Evolutionary conservation across 2,888 invertebrate genomes (phyloP).

Genomic region (Acholoe squamosa): DNA sequence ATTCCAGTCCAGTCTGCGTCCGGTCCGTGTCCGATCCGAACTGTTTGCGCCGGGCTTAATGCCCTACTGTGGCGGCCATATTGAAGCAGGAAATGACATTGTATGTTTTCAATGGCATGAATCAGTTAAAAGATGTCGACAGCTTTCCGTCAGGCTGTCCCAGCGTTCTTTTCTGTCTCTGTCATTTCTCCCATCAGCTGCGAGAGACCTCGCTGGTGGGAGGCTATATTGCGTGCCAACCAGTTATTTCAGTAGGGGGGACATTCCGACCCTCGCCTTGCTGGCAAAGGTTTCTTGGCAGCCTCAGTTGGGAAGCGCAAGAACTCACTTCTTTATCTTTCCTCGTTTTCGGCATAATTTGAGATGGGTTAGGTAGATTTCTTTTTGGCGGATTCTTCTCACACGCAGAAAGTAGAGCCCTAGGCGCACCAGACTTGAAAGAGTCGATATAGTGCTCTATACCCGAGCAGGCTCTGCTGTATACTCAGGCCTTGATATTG

Average conservation of each 20-base stretch:
- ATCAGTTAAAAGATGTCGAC: not conserved
- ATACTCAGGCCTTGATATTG: too few relatives aligned
- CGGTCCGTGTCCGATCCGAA: too few relatives aligned
- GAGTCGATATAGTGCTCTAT: too few relatives aligned
- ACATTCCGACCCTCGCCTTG: not conserved
- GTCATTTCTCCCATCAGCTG: not conserved
- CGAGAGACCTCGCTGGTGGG: not conserved
- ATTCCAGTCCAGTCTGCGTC: too few relatives aligned
- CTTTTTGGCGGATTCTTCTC: too few relatives aligned
- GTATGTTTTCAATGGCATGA: not conserved
- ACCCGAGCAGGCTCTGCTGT: too few relatives aligned
- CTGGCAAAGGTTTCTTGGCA: slow-evolving; percentile 43
- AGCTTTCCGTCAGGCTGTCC: not conserved
- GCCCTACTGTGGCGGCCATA: not conserved
- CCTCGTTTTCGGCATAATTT: not conserved
- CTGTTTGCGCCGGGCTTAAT: too few relatives aligned
- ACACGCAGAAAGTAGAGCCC: too few relatives aligned
- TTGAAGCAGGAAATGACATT: not conserved
- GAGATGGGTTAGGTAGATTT: not conserved
- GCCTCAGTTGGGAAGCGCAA: slow-evolving; percentile 1
- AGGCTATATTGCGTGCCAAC: slow-evolving; percentile 3
- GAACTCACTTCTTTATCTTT: slow-evolving; percentile 2
- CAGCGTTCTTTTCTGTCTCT: not conserved
- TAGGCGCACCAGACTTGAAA: too few relatives aligned
- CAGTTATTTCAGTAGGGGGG: not conserved